These are phyloP conservation scores for Actinopyga echinites DNA, from an alignment of 53 echinoderm and acorn worm species.

Conservation along the genomic window DNA sequence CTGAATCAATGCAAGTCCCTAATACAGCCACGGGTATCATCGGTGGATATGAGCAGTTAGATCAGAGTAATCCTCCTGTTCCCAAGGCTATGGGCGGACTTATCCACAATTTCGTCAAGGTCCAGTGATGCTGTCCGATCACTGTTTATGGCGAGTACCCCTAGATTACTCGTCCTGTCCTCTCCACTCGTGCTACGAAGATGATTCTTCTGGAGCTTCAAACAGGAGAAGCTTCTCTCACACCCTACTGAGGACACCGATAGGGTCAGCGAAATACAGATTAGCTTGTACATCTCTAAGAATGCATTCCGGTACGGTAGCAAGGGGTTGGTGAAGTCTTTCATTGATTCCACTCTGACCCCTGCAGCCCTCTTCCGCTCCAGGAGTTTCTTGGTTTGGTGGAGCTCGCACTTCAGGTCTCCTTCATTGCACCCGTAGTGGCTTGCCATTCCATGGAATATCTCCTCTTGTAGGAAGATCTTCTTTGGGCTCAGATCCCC, in stretches of 20 bases:
- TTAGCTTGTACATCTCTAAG: constrained; percentile 24
- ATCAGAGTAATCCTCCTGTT: constrained; percentile 9
- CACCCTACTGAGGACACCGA: constrained; percentile 38
- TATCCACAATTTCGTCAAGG: neutral
- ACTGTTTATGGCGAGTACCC: constrained; percentile 27
- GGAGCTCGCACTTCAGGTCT: constrained; percentile 18
- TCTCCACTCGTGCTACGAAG: constrained; percentile 44
- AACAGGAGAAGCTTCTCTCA: constrained; percentile 35
- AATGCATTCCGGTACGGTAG: constrained; percentile 34
- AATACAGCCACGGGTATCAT: too few species aligned
- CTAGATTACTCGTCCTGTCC: constrained; percentile 38
- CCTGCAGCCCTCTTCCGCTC: constrained; percentile 1
- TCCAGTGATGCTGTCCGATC: constrained; percentile 1
- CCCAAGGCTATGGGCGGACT: neutral
- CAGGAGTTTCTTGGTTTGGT: constrained; percentile 36
- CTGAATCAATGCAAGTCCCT: too few species aligned
- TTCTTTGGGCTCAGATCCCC: too few species aligned
- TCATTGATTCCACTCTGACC: neutral
- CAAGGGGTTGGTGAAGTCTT: constrained; percentile 44
- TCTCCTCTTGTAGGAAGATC: constrained; percentile 32
- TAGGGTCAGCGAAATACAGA: constrained; percentile 15
- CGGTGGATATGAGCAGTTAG: too few species aligned
- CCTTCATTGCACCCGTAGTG: constrained; percentile 33
- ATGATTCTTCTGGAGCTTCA: constrained; percentile 38
- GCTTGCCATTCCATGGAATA: constrained; percentile 22